Evolutionary conservation across 2,113 vertebrate species (phyloP).

Genomic region (Cynopterus brachyotis): DNA sequence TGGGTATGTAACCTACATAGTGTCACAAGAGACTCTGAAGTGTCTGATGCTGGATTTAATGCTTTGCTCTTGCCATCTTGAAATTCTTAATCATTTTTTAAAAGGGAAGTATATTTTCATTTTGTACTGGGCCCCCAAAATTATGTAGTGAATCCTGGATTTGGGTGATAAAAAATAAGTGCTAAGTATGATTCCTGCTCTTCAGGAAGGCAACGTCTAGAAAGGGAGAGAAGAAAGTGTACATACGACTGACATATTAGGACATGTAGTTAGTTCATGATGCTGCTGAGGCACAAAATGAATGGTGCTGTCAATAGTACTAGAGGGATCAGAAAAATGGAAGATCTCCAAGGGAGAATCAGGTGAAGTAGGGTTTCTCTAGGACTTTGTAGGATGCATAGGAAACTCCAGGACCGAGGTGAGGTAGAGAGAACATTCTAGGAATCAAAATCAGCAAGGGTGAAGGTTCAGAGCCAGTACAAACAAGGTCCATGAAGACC

Average conservation of each 20-base stretch:
- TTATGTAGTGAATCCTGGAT: background rate
- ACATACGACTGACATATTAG: background rate
- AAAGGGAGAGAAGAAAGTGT: conserved; percentile 18
- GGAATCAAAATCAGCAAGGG: background rate
- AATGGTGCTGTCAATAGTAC: background rate
- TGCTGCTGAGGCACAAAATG: background rate
- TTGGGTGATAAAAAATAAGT: background rate
- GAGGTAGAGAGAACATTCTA: background rate
- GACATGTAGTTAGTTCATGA: background rate
- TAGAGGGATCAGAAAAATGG: background rate
- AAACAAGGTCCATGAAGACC: background rate
- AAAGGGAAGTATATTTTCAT: background rate
- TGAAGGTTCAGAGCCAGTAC: background rate
- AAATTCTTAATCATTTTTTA: conserved; percentile 33
- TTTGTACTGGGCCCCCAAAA: background rate
- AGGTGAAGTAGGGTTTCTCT: background rate
- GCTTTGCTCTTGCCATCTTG: background rate
- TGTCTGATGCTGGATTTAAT: background rate
- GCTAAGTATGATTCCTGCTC: background rate
- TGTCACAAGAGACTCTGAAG: background rate
- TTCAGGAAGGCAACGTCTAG: background rate
- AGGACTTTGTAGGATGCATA: background rate
- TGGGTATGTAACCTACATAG: background rate
- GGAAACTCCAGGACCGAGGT: background rate
- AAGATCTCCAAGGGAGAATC: background rate